A percentile compares a stretch with the other conserved stretches of the same genome.
These are phyloP conservation scores for Pseudochaenichthys georgianus DNA, from an alignment of 2,797 vertebrate genomes.

Conservation along the genomic window DNA sequence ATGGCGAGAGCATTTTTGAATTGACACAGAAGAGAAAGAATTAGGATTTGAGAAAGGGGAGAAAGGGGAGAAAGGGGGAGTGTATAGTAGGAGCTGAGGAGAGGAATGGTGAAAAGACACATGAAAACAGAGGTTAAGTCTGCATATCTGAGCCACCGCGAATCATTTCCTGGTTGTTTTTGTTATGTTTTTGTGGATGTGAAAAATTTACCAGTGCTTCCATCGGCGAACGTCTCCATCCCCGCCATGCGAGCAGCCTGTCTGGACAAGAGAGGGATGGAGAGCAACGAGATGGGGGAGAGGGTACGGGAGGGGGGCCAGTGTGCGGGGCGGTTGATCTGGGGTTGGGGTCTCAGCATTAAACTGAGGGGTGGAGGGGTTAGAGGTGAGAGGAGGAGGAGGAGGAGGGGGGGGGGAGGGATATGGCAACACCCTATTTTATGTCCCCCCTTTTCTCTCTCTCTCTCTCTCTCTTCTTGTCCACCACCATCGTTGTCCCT, in stretches of 20 bases:
- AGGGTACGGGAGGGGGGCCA: conserved; percentile 63
- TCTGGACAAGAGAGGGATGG: conserved; percentile 84
- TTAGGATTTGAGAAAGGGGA: conserved; percentile 53
- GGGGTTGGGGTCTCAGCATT: conserved; percentile 73
- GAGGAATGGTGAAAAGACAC: conserved; percentile 65
- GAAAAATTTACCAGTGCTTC: conserved; percentile 91
- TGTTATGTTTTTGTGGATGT: conserved; percentile 65
- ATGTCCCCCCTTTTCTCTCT: conserved; percentile 54
- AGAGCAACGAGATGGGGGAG: conserved; percentile 77
- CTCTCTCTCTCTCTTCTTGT: conserved; percentile 46
- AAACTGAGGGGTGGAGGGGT: conserved; percentile 68
- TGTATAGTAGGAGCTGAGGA: conserved; percentile 52
- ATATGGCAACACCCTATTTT: conserved; percentile 82
- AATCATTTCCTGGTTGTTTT: conserved; percentile 38
- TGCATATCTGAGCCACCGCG: conserved; percentile 72
- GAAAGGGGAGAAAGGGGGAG: conserved; percentile 30
- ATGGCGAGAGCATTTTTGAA: conserved; percentile 62
- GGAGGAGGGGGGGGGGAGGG: conserved; percentile 27
- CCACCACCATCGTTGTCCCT: conserved; percentile 47
- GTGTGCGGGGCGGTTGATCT: conserved; percentile 58
- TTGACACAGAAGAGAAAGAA: conserved; percentile 63
- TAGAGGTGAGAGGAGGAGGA: conserved; percentile 60
- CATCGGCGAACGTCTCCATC: conserved; percentile 93
- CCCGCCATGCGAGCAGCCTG: conserved; percentile 89
- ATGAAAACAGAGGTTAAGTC: conserved; percentile 70